Conservation (phyloP, 1,140 invertebrate genomes). For the Drosophila kepulauana region DNA sequence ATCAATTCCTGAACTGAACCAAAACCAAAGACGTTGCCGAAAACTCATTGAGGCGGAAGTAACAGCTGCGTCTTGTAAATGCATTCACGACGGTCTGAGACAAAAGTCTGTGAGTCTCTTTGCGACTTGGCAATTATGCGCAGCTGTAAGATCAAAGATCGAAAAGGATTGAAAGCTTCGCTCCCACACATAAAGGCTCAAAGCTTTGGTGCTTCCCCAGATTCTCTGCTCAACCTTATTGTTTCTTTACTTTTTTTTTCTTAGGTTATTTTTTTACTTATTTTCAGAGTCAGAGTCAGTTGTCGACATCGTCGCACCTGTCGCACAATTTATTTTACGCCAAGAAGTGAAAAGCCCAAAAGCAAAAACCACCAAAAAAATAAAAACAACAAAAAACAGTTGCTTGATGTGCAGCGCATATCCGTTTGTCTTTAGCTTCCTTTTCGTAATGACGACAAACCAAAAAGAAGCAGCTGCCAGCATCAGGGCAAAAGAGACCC, state of each 20-base stretch:
- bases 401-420: slow-evolving; percentile 80
- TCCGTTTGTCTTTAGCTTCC: slow-evolving; percentile 83
- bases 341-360: slow-evolving; percentile 73
- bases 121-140: slow-evolving; percentile 66
- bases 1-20: slow-evolving; percentile 11
- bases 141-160: slow-evolving; percentile 71
- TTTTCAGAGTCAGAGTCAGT: slow-evolving; percentile 46
- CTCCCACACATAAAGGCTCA: slow-evolving; percentile 69
- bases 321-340: slow-evolving; percentile 82
- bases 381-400: slow-evolving; percentile 59
- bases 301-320: slow-evolving; percentile 77
- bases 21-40: slow-evolving; percentile 22
- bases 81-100: slow-evolving; percentile 39
- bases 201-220: slow-evolving; percentile 49
- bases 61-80: slow-evolving; percentile 72
- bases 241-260: slow-evolving; percentile 4
- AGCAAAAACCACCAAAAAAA: slow-evolving; percentile 60
- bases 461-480: slow-evolving; percentile 76
- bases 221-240: slow-evolving; percentile 26
- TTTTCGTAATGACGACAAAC: slow-evolving; percentile 78
- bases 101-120: slow-evolving; percentile 20
- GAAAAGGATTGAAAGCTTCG: slow-evolving; percentile 65
- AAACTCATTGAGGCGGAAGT: slow-evolving; percentile 68
- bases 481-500: slow-evolving; percentile 26
- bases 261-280: slow-evolving; percentile 14